These are phyloP conservation scores for Dromaius novaehollandiae DNA, from an alignment of 2,113 vertebrate species.

Conservation along the genomic window DNA sequence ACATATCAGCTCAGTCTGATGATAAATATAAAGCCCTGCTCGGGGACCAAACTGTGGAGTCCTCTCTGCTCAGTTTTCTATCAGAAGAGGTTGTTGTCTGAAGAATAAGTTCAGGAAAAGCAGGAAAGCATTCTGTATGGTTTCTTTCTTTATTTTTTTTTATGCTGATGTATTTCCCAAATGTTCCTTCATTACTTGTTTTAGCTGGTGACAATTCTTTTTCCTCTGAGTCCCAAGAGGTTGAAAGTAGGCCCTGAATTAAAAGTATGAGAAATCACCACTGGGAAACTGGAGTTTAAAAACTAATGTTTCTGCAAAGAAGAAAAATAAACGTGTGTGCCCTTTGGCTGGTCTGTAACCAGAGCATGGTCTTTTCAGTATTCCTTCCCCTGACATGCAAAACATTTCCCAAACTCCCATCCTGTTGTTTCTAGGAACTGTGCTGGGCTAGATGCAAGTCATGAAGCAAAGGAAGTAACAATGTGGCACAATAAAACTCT, in stretches of 20 bases:
- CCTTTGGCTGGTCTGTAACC: neutral
- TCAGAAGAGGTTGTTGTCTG: neutral
- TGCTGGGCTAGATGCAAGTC: neutral
- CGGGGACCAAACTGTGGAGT: neutral
- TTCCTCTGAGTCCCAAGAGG: neutral
- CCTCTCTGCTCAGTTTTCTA: neutral
- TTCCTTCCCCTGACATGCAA: neutral
- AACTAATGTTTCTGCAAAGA: neutral
- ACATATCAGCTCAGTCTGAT: neutral
- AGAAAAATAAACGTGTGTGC: neutral
- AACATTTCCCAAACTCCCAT: neutral
- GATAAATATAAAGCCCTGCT: neutral
- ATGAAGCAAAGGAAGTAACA: neutral
- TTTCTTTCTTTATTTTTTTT: neutral
- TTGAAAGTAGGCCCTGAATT: neutral
- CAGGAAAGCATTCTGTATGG: neutral
- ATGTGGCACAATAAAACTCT: neutral
- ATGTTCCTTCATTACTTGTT: neutral
- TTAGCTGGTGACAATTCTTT: slow-evolving; percentile 3
- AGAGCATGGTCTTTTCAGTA: neutral
- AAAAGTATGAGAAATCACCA: neutral
- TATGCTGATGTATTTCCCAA: neutral
- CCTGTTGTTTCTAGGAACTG: neutral
- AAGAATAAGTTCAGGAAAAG: neutral
- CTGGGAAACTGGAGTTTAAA: slow-evolving; percentile 19